Percentiles rank a stretch among this genome's conserved stretches.
phyloP scores from a whole-genome alignment of 2,797 vertebrate species.

The Linurgus olivaceus region DNA sequence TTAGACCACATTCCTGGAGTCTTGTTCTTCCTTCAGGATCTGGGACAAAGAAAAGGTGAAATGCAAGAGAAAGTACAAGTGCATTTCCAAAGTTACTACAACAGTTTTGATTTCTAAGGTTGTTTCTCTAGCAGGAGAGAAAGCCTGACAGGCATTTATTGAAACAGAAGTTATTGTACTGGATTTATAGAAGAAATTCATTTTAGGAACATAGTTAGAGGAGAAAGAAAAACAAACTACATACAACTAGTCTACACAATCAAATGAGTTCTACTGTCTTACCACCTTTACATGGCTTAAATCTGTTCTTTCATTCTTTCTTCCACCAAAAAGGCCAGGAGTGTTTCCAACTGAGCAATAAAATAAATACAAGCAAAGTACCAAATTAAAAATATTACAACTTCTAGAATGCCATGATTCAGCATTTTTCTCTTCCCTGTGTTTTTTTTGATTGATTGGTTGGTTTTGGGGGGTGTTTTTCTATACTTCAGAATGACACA shows the following conservation, averaged over 20 bases:
- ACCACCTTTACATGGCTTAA: background rate
- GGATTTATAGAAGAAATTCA: conserved; percentile 62
- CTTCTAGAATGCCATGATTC: background rate
- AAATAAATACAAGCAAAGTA: background rate
- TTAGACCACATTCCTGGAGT: background rate
- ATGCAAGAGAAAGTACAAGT: conserved; percentile 30
- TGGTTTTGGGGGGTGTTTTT: fast-evolving
- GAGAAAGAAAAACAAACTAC: background rate
- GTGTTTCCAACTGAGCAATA: background rate
- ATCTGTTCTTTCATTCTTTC: background rate
- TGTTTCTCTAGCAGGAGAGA: conserved; percentile 61
- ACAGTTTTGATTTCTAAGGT: conserved; percentile 26
- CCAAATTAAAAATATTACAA: background rate
- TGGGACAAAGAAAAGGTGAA: background rate
- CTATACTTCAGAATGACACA: background rate
- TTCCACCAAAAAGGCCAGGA: background rate
- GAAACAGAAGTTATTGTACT: conserved; percentile 69
- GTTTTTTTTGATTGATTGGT: background rate
- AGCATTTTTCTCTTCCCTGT: background rate
- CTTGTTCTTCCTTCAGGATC: background rate
- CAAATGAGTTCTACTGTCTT: conserved; percentile 7
- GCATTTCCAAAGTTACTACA: conserved; percentile 48
- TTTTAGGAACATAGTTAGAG: conserved; percentile 62
- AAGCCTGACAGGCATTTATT: conserved; percentile 67
- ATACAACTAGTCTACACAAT: conserved; percentile 30